Evolutionary conservation across 2,888 invertebrate species (phyloP).

Genomic region (Adineta ricciae): DNA sequence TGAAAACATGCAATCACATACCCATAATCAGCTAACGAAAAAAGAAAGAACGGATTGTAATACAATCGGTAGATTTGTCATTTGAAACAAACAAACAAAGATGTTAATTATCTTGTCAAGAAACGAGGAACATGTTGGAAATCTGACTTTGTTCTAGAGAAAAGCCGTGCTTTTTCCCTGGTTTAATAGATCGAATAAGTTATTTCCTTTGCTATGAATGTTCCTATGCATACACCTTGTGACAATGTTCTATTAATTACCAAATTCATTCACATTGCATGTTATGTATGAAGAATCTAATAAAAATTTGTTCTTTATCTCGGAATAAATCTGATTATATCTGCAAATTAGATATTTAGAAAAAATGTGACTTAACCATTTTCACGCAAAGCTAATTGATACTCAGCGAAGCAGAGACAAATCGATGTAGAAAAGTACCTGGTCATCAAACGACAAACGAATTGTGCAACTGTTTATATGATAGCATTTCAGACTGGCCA

Average conservation of each 20-base stretch:
- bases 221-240: background rate
- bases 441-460: background rate
- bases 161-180: no score
- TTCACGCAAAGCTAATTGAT: background rate
- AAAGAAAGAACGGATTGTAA: background rate
- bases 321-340: background rate
- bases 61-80: no score
- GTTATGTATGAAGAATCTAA: background rate
- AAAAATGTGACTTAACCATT: background rate
- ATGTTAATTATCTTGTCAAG: background rate
- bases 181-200: background rate
- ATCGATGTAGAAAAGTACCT: background rate
- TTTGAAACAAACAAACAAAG: background rate
- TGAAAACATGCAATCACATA: background rate
- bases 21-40: background rate
- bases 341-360: background rate
- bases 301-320: background rate
- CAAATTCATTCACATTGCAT: background rate
- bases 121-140: background rate
- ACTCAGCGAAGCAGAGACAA: background rate
- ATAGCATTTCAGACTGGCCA: no score
- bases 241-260: background rate
- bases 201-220: background rate
- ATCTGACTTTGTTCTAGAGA: background rate
- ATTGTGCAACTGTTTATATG: no score